Evolutionary conservation across 2,888 invertebrate species (phyloP), one percentile per base, ranked within the genome.

Genomic region (Schrankia costaestrigalis): DNA sequence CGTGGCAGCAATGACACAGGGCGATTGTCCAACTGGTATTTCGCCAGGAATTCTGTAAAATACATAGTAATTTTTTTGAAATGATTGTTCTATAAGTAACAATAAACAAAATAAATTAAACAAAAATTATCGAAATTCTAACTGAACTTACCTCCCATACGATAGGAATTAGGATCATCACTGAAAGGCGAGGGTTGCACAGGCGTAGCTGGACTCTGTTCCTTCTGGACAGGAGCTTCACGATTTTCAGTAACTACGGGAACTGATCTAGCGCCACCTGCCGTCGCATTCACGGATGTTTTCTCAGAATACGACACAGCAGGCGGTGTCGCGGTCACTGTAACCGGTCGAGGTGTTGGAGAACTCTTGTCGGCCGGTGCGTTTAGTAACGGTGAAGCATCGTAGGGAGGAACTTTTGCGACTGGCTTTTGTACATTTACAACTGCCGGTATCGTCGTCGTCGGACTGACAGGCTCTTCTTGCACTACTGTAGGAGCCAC

Each of bases 1-100:
- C 98, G 91, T 0, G 98, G 97, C 63, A 94, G 90, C 24, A 98
- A 86, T 42, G 95, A 92, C 13, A 95, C 92, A 0, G 94, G 91
- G 40, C 92, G 90, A 70, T 94, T 94, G 70, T 96, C 95, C 59
- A 95, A 89, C 63, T 91, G 90, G 70, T 95, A 93, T 58, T 91
- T 91, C 1, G 91, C 85, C 39, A 97, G 85, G 77, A 92, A 94
- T 74, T 95, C 95, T 91, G 90, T 62, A 90, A 91, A 25, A 8
- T 18, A 11, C 7, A 11, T n/a, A 1, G 9, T 21, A 5, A 8
- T 7, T 19, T 4, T 19, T 19, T n/a, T n/a, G n/a, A n/a, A n/a
- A n/a, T n/a, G n/a, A n/a, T 6, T 22, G 3, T 3, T 11, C 2
- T 1, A 1, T 3, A n/a, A n/a, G 19, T 2, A 19, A 19, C n/a